Base-by-base conservation (phyloP, 1,140 invertebrate species). In the Trialeurodes vaporariorum region DNA sequence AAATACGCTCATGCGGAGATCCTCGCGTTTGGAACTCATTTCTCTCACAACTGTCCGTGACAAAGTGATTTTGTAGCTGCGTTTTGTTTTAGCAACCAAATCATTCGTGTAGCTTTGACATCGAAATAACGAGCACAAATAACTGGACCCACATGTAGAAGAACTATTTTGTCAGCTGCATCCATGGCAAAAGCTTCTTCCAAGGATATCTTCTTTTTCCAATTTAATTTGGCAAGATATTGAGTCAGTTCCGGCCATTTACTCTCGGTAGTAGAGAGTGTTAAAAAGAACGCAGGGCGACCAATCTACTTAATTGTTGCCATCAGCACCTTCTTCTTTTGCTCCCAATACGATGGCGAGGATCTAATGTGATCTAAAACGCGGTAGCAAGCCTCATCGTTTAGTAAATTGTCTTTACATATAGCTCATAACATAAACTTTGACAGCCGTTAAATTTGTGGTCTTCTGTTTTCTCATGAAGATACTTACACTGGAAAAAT, bases 21-120 rank as follows among this genome's bases (percentile, higher is more conserved):
- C 76, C 81, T 68, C 74, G 72, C 73, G 79, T 76, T 74, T 79
- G 77, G 74, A 79, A 82, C 75, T 78, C 79, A 71, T 78, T 77
- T 72, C 75, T 65, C 73, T 72, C 73, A 63, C 75, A 79, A 66
- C 76, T 79, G 68, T 78, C 22, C 0, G 72, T 5, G 34, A 78
- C 69, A 24, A 63, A 49, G 71, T 75, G 74, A 68, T 76, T 73
- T 22, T 23, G 75, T 67, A 34, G 58, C 61, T 13, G 21, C 21
- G 25, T 65, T 65, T 27, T 59, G 40, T 26, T 26, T 17, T 24
- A 68, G 34, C 24, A 68, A 59, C n/a, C 59, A 59, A 22, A 68
- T 64, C 25, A 68, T 24, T 24, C 23, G 13, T 24, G 40, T 25
- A 2, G 64, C 62, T n/a, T 63, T 24, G 22, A 63, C 64, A 40